Conservation (phyloP, 2,888 invertebrate genomes). For the Congeria kusceri region DNA sequence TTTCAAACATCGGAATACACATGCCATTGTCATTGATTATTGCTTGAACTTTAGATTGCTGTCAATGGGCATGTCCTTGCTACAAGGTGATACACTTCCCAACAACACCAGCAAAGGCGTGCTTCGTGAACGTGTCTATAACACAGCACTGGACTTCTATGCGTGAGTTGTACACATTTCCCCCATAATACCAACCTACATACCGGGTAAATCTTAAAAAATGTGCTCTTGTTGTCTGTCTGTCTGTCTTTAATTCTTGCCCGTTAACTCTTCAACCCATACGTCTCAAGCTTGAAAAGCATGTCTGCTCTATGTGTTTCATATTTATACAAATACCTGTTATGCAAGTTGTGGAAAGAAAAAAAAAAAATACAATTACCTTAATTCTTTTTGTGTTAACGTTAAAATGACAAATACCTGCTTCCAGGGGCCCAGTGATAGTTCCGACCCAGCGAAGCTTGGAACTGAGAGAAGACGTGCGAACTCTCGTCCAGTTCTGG, state of each 20-base stretch:
- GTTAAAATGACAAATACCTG: not conserved
- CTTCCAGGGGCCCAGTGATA: constrained; percentile 90
- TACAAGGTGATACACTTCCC: constrained; percentile 94
- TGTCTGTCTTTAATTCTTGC: not conserved
- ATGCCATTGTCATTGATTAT: too few relatives aligned
- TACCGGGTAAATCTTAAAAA: not conserved
- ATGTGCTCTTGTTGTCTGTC: not conserved
- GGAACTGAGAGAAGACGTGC: constrained; percentile 94
- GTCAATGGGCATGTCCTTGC: constrained; percentile 95
- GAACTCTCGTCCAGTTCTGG: constrained; percentile 96
- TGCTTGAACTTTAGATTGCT: constrained; percentile 88
- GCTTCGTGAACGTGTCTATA: constrained; percentile 97
- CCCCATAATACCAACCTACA: not conserved
- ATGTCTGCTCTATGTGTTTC: too few relatives aligned
- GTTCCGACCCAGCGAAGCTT: constrained; percentile 93
- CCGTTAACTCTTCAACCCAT: too few relatives aligned
- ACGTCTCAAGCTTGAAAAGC: too few relatives aligned
- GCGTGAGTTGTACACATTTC: constrained; percentile 78
- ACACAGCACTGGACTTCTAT: constrained; percentile 96
- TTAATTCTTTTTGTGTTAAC: too few relatives aligned
- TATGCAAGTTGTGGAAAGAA: too few relatives aligned
- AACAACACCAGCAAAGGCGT: constrained; percentile 92
- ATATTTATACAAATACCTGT: too few relatives aligned
- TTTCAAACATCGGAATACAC: too few relatives aligned
- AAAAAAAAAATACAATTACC: too few relatives aligned